Evolutionary conservation across 1,140 invertebrate genomes (phyloP).

Genomic region (Leptinotarsa defecta): DNA sequence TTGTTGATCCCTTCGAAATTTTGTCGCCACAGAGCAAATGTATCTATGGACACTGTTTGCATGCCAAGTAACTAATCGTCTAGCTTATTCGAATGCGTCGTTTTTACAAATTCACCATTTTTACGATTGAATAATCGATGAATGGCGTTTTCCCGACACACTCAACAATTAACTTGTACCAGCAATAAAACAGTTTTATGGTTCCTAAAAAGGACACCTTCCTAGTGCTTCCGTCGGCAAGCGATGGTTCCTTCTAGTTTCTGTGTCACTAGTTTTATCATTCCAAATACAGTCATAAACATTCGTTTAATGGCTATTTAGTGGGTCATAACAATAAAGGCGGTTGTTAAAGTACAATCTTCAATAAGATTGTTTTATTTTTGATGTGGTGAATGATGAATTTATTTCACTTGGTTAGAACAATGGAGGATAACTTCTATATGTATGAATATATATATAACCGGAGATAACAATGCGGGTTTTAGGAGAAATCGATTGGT

Average conservation of each 20-base stretch:
- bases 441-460: too few relatives aligned
- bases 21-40: too few relatives aligned
- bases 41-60: too few relatives aligned
- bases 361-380: conserved; percentile 26
- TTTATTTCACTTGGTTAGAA: not conserved
- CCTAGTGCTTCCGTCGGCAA: conserved; percentile 29
- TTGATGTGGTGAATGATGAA: not conserved
- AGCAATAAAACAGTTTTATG: conserved; percentile 28
- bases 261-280: conserved; percentile 27
- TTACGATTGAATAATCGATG: not conserved
- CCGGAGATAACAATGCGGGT: too few relatives aligned
- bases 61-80: too few relatives aligned
- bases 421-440: too few relatives aligned
- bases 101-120: not conserved
- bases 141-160: not conserved
- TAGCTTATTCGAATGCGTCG: too few relatives aligned
- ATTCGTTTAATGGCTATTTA: conserved; percentile 51
- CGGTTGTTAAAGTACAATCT: conserved; percentile 46
- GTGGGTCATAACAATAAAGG: conserved; percentile 53
- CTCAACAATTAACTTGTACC: conserved; percentile 1
- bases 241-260: conserved; percentile 19
- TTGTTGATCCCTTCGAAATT: too few relatives aligned
- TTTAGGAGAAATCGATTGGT: too few relatives aligned
- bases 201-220: not conserved
- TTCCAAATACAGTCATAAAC: conserved; percentile 46